Conservation (phyloP, 2,888 invertebrate genomes). For the Cecidostiba fungosa region DNA sequence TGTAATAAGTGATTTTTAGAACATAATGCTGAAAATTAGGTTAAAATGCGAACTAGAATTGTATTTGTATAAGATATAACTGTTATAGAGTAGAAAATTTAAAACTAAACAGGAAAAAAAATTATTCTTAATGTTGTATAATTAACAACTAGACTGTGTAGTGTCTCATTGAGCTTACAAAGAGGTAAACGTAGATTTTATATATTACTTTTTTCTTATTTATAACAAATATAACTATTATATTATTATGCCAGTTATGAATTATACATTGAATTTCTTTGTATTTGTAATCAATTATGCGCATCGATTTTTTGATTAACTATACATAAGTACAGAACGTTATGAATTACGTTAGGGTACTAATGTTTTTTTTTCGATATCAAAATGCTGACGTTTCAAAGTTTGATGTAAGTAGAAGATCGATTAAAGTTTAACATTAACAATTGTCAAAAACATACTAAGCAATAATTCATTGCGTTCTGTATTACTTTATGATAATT, state of each 20-base stretch:
- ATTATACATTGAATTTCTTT: conserved; percentile 20
- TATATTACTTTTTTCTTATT: conserved; percentile 49
- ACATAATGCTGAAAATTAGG: conserved; percentile 47
- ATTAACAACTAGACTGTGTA: conserved; percentile 45
- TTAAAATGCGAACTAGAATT: conserved; percentile 49
- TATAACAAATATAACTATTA: conserved; percentile 40
- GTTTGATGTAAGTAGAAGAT: not conserved
- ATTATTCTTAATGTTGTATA: conserved; percentile 60
- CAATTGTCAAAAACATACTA: conserved; percentile 12
- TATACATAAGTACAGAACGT: conserved; percentile 23
- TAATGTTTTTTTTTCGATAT: not conserved
- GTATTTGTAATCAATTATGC: conserved; percentile 27
- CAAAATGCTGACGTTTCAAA: not conserved
- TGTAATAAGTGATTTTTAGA: conserved; percentile 34
- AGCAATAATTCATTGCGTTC: conserved; percentile 14
- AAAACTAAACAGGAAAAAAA: conserved; percentile 57
- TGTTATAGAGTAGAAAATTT: conserved; percentile 59
- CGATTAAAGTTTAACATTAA: not conserved
- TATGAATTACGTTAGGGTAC: conserved; percentile 18
- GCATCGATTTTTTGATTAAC: conserved; percentile 21
- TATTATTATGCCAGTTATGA: conserved; percentile 37
- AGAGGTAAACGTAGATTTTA: conserved; percentile 58
- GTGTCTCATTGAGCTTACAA: conserved; percentile 44
- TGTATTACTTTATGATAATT: conserved; percentile 29
- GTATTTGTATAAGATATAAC: conserved; percentile 52